Evolutionary conservation across 2,113 vertebrate species (phyloP), one percentile per base, ranked within the genome.

Genomic region (Chunga burmeisteri): DNA sequence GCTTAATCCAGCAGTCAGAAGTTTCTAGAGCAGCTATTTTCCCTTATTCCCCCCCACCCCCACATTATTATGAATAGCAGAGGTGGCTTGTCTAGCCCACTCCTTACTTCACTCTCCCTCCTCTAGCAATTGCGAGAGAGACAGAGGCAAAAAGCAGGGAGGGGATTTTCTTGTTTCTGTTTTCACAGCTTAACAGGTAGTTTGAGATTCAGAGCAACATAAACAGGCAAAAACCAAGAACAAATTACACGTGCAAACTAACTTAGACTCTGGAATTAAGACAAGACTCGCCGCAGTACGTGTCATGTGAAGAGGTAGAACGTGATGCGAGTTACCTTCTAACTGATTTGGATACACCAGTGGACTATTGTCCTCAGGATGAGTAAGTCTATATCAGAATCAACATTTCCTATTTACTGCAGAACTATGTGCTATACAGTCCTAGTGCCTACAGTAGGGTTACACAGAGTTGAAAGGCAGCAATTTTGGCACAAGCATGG

Each of bases 21-120:
- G 14, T 83, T 96, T 96, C 88, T 86, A 70, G 63, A 96, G 47
- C n/a, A 58, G 50, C 46, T 85, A 10, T 73, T 91, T 94, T 50
- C 32, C 16, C 21, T 70, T 73, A 16, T 72, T 63, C 2, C 8
- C 11, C 12, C 15, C 6, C 22, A 23, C 9, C 8, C 8, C 18
- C 1, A 2, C 36, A 30, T 63, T 88, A 52, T 91, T 82, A 85
- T 82, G 80, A 79, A 88, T 52, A 88, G 47, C 74, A 94, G 74
- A 92, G 18, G 40, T 65, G 21, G 7, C 29, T 93, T 65, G 34
- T 78, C 65, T 79, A 58, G 44, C 8, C 13, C 36, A 56, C 22
- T 73, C 18, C 47, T 89, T 86, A 15, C 17, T 81, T 88, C 46
- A 29, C 13, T 46, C 5, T 61, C 30, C 56, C 55, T 75, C 38